Evolutionary conservation across 2,113 vertebrate genomes (phyloP).

Genomic region (Hippocampus mohnikei): DNA sequence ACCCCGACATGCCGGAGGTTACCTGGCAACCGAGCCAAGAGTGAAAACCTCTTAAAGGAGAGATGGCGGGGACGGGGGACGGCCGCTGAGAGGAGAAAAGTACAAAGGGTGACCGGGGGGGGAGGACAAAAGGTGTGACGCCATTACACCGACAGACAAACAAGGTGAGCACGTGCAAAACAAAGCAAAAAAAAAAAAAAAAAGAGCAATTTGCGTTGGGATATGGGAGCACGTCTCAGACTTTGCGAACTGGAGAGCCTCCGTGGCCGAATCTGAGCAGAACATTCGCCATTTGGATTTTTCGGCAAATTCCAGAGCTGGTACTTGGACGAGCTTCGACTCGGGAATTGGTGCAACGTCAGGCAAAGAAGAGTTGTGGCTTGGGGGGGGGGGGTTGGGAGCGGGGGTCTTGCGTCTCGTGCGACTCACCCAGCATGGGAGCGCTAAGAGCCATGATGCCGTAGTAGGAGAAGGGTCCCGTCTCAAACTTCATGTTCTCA

Average conservation of each 20-base stretch:
- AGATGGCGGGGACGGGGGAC: constrained; percentile 67
- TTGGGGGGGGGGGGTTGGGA: too few relatives aligned
- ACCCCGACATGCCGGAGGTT: constrained; percentile 75
- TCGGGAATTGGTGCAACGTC: not conserved
- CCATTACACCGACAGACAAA: constrained; percentile 16
- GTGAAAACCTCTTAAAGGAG: constrained; percentile 77
- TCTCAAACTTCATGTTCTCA: constrained; percentile 98
- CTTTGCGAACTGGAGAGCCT: not conserved
- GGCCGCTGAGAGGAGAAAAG: constrained; percentile 56
- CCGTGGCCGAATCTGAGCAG: not conserved
- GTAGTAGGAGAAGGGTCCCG: constrained; percentile 89
- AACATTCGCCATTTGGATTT: not conserved
- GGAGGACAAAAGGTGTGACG: constrained; percentile 8
- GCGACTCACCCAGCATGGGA: constrained; percentile 56
- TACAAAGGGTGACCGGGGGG: constrained; percentile 3
- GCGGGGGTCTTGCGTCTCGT: not conserved
- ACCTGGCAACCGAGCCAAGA: constrained; percentile 82
- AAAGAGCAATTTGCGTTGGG: not conserved
- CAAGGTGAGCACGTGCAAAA: constrained; percentile 17
- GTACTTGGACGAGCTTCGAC: not conserved
- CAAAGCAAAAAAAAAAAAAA: too few relatives aligned
- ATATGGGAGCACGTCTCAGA: not conserved
- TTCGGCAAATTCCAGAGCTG: not conserved
- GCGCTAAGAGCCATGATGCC: constrained; percentile 86
- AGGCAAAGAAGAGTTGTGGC: not conserved